Base-by-base conservation (phyloP, 2,888 invertebrate genomes). In the Osedax frankpressi region DNA sequence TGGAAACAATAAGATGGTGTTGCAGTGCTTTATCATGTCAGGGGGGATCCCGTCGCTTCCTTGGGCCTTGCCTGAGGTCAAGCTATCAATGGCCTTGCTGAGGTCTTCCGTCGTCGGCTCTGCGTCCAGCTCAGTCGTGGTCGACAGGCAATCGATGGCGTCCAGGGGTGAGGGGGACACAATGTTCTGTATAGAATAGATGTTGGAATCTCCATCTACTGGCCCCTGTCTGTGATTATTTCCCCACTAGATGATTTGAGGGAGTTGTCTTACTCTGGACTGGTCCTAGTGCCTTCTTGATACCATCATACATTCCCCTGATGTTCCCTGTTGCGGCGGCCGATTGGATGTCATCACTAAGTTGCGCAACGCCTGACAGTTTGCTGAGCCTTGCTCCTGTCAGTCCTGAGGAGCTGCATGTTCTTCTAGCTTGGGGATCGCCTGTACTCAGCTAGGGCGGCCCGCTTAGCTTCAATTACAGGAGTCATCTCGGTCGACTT, bases 261-360 rank as follows among this genome's bases (percentile, higher is more conserved):
- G 63, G 63, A 65, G 19, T 28, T 71, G 71, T 74, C 68, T 74
- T 74, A 11, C 30, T 74, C n/a, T 29, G 26, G 63, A 11, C 24
- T 69, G 74, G 74, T 28, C 68, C 74, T n/a, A 74, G 24, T 62
- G 74, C 74, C 30, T 74, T 74, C 44, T 74, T 74, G 24, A 74
- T 74, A 14, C 74, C 74, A 28, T 74, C 67, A n/a, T 74, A 74
- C 74, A 74, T 74, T 27, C 28, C 27, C 28, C 68, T 74, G 67
- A 74, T 74, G 63, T 74, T 74, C 14, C 74, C 74, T 65, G 2
- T n/a, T 24, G 11, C 65, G 3, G 74, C 26, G 24, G 74, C 27
- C 19, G 19, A 3, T 28, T 59, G 30, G 29, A 60, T 67, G 19
- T 25, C n/a, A 25, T 63, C n/a, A 26, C 62, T 2, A 65, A 74